phyloP scores from a whole-genome alignment of 2,888 invertebrate species.

The Polylopha cassiicola region DNA sequence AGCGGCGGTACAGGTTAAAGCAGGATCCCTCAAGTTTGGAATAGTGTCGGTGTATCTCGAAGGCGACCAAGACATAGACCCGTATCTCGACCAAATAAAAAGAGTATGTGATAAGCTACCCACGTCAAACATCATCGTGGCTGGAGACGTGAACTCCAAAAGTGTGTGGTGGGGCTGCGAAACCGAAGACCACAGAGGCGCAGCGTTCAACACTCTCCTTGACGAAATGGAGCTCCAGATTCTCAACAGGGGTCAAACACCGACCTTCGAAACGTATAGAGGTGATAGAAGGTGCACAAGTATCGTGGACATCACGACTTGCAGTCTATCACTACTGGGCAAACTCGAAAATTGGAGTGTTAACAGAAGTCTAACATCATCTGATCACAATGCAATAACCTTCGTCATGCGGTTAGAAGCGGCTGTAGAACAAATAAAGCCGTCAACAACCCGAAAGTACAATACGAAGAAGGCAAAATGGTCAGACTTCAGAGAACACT shows the following conservation, averaged over 20 bases:
- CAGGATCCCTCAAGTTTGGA: conserved; percentile 20
- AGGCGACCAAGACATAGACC: conserved; percentile 21
- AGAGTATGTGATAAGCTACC: no score
- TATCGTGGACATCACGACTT: conserved; percentile 26
- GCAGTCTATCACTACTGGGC: conserved; percentile 16
- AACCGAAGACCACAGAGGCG: conserved; percentile 24
- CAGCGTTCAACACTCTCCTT: conserved; percentile 19
- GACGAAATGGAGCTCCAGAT: conserved; percentile 25
- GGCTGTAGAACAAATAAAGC: no score
- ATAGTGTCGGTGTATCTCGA: conserved; percentile 27
- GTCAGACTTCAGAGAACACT: no score
- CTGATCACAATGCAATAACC: conserved; percentile 20
- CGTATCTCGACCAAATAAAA: no score
- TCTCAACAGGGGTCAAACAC: conserved; percentile 23
- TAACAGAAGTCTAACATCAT: conserved; percentile 13
- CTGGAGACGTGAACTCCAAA: conserved; percentile 19
- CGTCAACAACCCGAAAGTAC: no score
- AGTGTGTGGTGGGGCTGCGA: conserved; percentile 14
- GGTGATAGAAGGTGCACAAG: conserved; percentile 18
- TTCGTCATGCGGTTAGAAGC: conserved; percentile 3
- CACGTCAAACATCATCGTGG: conserved; percentile 5
- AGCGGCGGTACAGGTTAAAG: conserved; percentile 21
- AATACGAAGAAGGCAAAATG: no score
- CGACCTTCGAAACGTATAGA: conserved; percentile 24
- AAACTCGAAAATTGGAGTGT: conserved; percentile 26